These are phyloP conservation scores for Iphiclides podalirius DNA, from an alignment of 2,888 invertebrate species.

Conservation along the genomic window DNA sequence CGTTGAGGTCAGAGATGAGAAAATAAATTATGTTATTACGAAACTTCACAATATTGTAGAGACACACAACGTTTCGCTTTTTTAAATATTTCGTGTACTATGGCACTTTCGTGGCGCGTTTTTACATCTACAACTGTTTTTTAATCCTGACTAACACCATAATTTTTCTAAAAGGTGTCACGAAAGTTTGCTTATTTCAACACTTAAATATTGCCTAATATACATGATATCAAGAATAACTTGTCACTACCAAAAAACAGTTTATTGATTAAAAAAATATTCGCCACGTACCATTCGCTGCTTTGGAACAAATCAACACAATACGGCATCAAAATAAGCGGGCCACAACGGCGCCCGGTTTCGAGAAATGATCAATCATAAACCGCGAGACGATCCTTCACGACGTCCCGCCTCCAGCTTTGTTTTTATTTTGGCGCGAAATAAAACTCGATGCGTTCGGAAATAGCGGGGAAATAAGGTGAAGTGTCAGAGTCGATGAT, in stretches of 20 bases:
- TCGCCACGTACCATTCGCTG: conserved; percentile 44
- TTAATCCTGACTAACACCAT: too few relatives aligned
- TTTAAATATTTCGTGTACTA: too few relatives aligned
- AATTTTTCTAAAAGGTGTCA: too few relatives aligned
- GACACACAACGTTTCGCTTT: too few relatives aligned
- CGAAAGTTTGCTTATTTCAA: too few relatives aligned
- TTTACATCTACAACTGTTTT: too few relatives aligned
- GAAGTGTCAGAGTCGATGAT: conserved; percentile 64
- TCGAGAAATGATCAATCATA: conserved; percentile 78
- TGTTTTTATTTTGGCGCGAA: conserved; percentile 69
- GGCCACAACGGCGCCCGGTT: conserved; percentile 45
- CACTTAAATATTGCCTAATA: too few relatives aligned
- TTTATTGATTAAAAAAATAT: too few relatives aligned
- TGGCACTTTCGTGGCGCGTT: too few relatives aligned
- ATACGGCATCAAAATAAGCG: conserved; percentile 57
- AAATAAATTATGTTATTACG: not conserved
- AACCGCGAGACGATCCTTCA: conserved; percentile 73
- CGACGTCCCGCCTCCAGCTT: conserved; percentile 51
- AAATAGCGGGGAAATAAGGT: conserved; percentile 54
- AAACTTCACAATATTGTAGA: too few relatives aligned
- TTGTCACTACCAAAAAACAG: too few relatives aligned
- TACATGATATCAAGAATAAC: too few relatives aligned
- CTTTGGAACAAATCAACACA: conserved; percentile 68
- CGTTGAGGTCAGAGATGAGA: not conserved
- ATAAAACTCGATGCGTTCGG: conserved; percentile 53